Evolutionary conservation across 2,113 vertebrate genomes (phyloP), one percentile per base, ranked within the genome.

Genomic region (Excalfactoria chinensis): DNA sequence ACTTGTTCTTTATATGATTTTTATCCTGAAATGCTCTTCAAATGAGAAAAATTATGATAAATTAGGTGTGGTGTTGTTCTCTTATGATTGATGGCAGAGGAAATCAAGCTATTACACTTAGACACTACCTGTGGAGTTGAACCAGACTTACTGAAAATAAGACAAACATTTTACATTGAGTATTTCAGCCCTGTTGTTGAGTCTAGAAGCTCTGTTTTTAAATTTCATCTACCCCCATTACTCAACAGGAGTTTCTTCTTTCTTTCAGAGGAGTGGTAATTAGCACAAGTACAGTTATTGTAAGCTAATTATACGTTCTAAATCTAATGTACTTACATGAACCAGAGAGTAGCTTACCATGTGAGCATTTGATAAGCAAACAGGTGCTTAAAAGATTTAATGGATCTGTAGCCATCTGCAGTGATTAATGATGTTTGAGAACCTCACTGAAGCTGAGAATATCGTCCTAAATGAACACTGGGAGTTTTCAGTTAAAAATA

Each of bases 371-470:
- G 83, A 95, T 90, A 92, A 93, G 87, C 53, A 94, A 92, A 71
- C 86, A 96, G 90, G 82, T 89, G 90, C 62, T 92, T 95, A 86
- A 93, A 89, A 53, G 32, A 80, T 79, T 87, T 92, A 81, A 92
- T 22, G 40, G 85, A 83, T 86, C 83, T 76, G 6, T 21, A n/a
- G 60, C 80, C 93, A 96, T 94, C 89, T 95, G 95, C 66, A 94
- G 69, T 94, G 94, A 96, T 94, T 95, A 95, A 94, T 72, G 81
- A 91, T 89, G 68, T 91, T 83, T 78, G 70, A 90, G 81, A 87
- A 91, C n/a, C 37, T 91, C 79, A 72, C 51, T 78, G 58, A 41
- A 63, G 37, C 56, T 81, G 68, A 51, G 63, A 91, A 91, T 80
- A 91, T 56, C 44, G 46, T 74, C 88, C 71, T 78, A 96, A 84